phyloP scores from a whole-genome alignment of 2,797 vertebrate genomes.

The Urosaurus nigricauda region DNA sequence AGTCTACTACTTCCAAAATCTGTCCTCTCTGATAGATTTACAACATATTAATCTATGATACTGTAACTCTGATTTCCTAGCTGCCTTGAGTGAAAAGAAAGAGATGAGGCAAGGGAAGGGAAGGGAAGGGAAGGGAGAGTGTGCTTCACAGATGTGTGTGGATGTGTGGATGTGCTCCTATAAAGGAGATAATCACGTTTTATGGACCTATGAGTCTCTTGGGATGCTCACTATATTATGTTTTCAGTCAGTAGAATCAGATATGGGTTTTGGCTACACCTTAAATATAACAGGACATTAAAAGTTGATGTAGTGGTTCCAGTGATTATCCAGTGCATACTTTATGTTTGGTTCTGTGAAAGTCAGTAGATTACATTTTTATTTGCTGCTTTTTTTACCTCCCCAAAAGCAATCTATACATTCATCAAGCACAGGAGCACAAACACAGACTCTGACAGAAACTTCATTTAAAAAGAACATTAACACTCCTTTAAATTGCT shows the following conservation, averaged over 20 bases:
- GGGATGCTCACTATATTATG: background rate
- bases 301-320: background rate
- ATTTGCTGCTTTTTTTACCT: background rate
- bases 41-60: background rate
- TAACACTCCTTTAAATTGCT: conserved; percentile 1
- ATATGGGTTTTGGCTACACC: background rate
- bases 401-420: background rate
- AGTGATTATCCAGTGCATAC: background rate
- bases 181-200: background rate
- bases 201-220: background rate
- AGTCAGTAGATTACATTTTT: conserved; percentile 7
- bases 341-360: conserved; percentile 13
- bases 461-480: background rate
- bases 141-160: background rate
- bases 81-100: background rate
- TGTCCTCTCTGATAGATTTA: background rate
- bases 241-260: background rate
- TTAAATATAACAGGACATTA: background rate
- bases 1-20: background rate
- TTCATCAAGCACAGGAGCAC: conserved; percentile 5
- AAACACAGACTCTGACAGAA: background rate
- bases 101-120: background rate
- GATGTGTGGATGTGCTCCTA: background rate
- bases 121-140: background rate
- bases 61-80: background rate